phyloP scores from a whole-genome alignment of 1,140 invertebrate species.

The Helicoverpa zea region DNA sequence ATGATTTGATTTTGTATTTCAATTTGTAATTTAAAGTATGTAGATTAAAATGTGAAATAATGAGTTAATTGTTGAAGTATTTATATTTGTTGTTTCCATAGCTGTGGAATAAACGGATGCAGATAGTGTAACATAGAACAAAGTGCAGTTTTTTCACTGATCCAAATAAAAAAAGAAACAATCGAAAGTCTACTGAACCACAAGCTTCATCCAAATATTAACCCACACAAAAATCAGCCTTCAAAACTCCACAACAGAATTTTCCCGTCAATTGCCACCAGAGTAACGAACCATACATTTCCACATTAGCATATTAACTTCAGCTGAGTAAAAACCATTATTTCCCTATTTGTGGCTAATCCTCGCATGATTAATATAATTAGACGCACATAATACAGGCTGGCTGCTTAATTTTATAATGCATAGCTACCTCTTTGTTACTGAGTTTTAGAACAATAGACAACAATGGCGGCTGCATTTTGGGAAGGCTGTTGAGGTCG shows the following conservation, averaged over 20 bases:
- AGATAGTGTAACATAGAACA: too few relatives aligned
- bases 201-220: background rate
- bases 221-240: background rate
- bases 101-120: too few relatives aligned
- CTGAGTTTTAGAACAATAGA: conserved; percentile 28
- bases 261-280: background rate
- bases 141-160: too few relatives aligned
- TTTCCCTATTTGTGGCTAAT: background rate
- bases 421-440: conserved; percentile 33
- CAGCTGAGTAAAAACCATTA: conserved; percentile 15
- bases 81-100: too few relatives aligned
- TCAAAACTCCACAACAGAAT: background rate
- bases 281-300: conserved; percentile 13
- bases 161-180: too few relatives aligned
- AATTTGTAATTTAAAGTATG: too few relatives aligned
- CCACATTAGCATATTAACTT: conserved; percentile 19
- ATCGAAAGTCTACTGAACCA: background rate
- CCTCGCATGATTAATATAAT: conserved; percentile 44
- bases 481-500: background rate
- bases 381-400: conserved; percentile 34
- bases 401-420: conserved; percentile 34
- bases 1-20: too few relatives aligned
- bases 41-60: too few relatives aligned
- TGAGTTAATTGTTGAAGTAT: too few relatives aligned
- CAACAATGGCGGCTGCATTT: conserved; percentile 29